Evolutionary conservation across 2,888 invertebrate genomes (phyloP).

Genomic region (Odontomyia ornata): DNA sequence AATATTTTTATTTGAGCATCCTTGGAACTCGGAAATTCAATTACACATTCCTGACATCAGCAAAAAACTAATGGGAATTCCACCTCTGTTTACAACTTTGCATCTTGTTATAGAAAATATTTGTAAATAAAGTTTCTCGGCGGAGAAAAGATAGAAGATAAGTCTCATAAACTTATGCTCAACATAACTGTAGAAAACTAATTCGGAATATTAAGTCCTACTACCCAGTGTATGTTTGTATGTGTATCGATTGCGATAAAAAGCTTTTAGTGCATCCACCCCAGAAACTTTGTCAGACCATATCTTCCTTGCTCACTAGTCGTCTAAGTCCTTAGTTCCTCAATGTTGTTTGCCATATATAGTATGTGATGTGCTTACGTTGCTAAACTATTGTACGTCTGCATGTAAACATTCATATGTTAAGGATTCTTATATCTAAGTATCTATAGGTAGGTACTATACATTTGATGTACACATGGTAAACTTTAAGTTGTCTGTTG

Average conservation of each 20-base stretch:
- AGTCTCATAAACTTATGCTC: background rate
- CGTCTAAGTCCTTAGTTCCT: conserved; percentile 14
- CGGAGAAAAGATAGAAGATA: background rate
- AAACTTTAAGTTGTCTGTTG: conserved; percentile 39
- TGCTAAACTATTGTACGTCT: conserved; percentile 13
- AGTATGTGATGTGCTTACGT: background rate
- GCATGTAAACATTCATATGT: background rate
- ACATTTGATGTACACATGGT: background rate
- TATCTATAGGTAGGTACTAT: background rate
- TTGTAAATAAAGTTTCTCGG: conserved; percentile 22
- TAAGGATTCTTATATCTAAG: too few species aligned
- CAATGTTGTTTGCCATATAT: conserved; percentile 19
- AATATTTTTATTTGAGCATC: too few species aligned
- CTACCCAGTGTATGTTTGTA: too few species aligned
- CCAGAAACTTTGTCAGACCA: conserved; percentile 28
- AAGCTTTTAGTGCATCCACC: conserved; percentile 33
- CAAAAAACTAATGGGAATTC: background rate
- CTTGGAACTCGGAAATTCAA: too few species aligned
- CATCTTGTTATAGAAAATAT: conserved; percentile 12
- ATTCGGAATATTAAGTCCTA: conserved; percentile 39
- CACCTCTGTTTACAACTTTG: background rate
- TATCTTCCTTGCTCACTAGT: background rate
- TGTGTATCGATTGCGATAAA: conserved; percentile 31
- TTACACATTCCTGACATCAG: too few species aligned
- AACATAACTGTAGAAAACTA: conserved; percentile 37